Conservation (phyloP, 2,888 invertebrate genomes). For the Caenorhabditis uteleia region DNA sequence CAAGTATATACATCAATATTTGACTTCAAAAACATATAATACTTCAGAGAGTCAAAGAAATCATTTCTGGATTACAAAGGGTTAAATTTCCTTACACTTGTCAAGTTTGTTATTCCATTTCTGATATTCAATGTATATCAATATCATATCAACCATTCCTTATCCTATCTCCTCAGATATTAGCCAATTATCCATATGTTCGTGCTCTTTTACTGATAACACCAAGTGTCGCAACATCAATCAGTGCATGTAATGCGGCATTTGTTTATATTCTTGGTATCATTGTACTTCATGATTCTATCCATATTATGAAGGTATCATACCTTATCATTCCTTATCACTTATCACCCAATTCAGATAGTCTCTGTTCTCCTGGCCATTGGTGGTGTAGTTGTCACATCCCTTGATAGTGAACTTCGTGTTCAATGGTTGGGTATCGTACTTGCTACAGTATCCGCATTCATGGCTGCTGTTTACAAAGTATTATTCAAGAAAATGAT, state of each 20-base stretch:
- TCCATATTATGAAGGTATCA: constrained; percentile 68
- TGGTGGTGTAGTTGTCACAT: constrained; percentile 65
- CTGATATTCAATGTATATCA: constrained; percentile 41
- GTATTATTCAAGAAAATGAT: constrained; percentile 91
- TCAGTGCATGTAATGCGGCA: constrained; percentile 71
- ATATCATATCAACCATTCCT: background rate
- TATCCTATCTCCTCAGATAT: constrained; percentile 31
- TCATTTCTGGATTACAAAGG: constrained; percentile 39
- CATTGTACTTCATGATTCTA: constrained; percentile 70
- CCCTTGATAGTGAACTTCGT: constrained; percentile 56
- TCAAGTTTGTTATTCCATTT: constrained; percentile 51
- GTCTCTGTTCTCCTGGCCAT: constrained; percentile 61
- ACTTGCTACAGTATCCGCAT: constrained; percentile 86
- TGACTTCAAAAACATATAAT: no score
- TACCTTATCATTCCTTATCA: background rate
- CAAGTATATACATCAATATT: constrained; percentile 18
- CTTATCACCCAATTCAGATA: constrained; percentile 37
- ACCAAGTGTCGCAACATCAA: constrained; percentile 70
- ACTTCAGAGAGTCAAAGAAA: constrained; percentile 25
- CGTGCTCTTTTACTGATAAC: constrained; percentile 51
- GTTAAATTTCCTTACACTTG: constrained; percentile 8
- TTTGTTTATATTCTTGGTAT: constrained; percentile 71
- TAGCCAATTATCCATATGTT: constrained; percentile 64
- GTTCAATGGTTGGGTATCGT: constrained; percentile 79
- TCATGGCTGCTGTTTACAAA: constrained; percentile 91